Base-by-base conservation (phyloP, 2,797 vertebrate genomes). In the Peromyscus nudipes region DNA sequence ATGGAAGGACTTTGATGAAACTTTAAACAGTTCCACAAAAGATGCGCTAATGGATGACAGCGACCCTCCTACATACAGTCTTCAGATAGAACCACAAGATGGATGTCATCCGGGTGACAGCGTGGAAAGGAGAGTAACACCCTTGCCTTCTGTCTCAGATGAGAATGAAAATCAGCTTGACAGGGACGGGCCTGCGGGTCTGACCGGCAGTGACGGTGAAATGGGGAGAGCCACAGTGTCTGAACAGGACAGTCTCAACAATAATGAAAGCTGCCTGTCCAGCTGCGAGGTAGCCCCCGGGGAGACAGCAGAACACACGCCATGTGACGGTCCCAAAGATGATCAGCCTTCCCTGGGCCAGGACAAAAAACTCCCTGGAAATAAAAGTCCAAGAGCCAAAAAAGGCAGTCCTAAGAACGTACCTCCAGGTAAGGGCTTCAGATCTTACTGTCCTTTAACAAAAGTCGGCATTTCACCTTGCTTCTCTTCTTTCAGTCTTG, bases 171-270 rank as follows among this genome's bases (percentile, higher is more conserved):
- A 99, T 96, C 98, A 97, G 0, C 97, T 99, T 91, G 98, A 97
- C 62, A 94, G 37, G 5, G 97, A 97, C 13, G 93, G 96, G 31
- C 93, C 62, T 49, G 96, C 97, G n/a, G 40, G 57, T 93, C 91
- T 99, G 94, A 98, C 93, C n/a, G 62, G 92, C 75, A 94, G 95
- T 6, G 93, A 89, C 27, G 11, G 92, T 57, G 83, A 93, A 31
- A 98, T 98, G 98, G 98, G 98, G 91, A 96, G 6, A 37, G 96
- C 98, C 2, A n/a, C 93, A 46, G 97, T 69, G 92, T 97, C 96
- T 43, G 97, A 98, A 34, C 99, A 99, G 97, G 99, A 99, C 97
- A 99, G 97, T 97, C 98, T 99, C 92, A 99, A 99, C 98, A 99
- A 99, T 86, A 99, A 99, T 67, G 98, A 99, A 89, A 98, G 97